Evolutionary conservation across 2,113 vertebrate genomes (phyloP).

Genomic region (Carollia perspicillata): DNA sequence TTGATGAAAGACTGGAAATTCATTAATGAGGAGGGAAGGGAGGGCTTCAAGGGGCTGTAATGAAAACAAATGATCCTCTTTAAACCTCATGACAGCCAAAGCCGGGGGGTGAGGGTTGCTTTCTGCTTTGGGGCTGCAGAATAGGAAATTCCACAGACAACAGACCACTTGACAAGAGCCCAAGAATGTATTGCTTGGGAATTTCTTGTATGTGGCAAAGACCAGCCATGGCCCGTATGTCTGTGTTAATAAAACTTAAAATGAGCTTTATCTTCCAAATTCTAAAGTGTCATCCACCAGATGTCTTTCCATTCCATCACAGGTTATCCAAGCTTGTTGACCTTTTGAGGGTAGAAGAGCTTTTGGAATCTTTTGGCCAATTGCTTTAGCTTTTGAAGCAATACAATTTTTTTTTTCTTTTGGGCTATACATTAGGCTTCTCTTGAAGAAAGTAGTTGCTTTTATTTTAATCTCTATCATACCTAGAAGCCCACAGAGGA

Average conservation of each 20-base stretch:
- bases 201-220: constrained; percentile 48
- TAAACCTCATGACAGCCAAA: constrained; percentile 72
- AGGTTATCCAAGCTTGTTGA: constrained; percentile 42
- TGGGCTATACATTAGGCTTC: not conserved
- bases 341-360: not conserved
- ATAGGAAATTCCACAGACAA: constrained; percentile 78
- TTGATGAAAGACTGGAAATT: constrained; percentile 82
- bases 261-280: constrained; percentile 44
- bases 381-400: not conserved
- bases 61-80: constrained; percentile 81
- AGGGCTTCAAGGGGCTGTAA: constrained; percentile 77
- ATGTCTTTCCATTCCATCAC: constrained; percentile 45
- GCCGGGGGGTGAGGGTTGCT: not conserved
- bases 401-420: not conserved
- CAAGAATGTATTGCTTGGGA: constrained; percentile 55
- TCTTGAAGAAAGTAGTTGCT: not conserved
- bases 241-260: constrained; percentile 45
- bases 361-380: not conserved
- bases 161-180: constrained; percentile 70
- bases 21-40: constrained; percentile 80
- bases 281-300: constrained; percentile 56
- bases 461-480: constrained; percentile 49
- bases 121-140: constrained; percentile 58
- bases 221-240: constrained; percentile 45
- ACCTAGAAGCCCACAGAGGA: not conserved